Percentiles rank a stretch among this genome's conserved stretches.
phyloP scores from a whole-genome alignment of 2,888 invertebrate species.

The Drosophila rubida region DNA sequence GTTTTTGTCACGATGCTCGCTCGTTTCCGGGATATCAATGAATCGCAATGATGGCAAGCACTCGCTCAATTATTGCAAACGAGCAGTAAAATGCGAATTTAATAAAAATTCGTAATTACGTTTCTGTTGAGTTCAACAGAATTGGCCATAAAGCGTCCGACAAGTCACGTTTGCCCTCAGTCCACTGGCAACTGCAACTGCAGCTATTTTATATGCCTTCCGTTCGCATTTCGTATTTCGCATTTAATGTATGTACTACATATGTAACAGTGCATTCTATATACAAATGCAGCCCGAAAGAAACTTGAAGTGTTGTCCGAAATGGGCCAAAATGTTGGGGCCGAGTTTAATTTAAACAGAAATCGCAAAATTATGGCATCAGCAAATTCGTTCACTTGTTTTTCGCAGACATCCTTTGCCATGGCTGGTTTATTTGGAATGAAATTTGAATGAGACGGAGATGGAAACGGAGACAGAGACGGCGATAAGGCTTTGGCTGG shows the following conservation, averaged over 20 bases:
- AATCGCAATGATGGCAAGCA: slow-evolving; percentile 4
- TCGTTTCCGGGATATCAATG: slow-evolving; percentile 5
- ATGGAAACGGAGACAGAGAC: not conserved
- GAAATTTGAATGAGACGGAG: slow-evolving; percentile 61
- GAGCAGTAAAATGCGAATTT: slow-evolving; percentile 28
- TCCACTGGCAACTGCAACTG: slow-evolving; percentile 23
- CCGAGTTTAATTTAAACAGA: slow-evolving; percentile 49
- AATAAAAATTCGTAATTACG: slow-evolving; percentile 15
- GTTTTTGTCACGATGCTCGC: not conserved
- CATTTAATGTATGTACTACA: slow-evolving; percentile 23
- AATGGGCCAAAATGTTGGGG: slow-evolving; percentile 44
- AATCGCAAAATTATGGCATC: slow-evolving; percentile 33
- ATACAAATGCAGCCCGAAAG: slow-evolving; percentile 1
- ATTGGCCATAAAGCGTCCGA: slow-evolving; percentile 32
- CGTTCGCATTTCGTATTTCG: slow-evolving; percentile 54
- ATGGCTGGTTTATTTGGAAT: slow-evolving; percentile 58
- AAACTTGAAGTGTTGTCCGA: slow-evolving; percentile 6
- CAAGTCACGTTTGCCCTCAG: slow-evolving; percentile 27
- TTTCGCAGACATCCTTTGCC: slow-evolving; percentile 50
- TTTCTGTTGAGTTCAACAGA: slow-evolving; percentile 25
- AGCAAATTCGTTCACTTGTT: slow-evolving; percentile 36
- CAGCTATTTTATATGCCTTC: slow-evolving; percentile 45
- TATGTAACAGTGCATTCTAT: not conserved
- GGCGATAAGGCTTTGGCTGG: slow-evolving; percentile 8
- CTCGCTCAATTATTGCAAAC: slow-evolving; percentile 8